Percentiles rank a stretch among this genome's conserved stretches.
These are phyloP conservation scores for Caradrina clavipalpis DNA, from an alignment of 2,888 invertebrate genomes.

Conservation along the genomic window DNA sequence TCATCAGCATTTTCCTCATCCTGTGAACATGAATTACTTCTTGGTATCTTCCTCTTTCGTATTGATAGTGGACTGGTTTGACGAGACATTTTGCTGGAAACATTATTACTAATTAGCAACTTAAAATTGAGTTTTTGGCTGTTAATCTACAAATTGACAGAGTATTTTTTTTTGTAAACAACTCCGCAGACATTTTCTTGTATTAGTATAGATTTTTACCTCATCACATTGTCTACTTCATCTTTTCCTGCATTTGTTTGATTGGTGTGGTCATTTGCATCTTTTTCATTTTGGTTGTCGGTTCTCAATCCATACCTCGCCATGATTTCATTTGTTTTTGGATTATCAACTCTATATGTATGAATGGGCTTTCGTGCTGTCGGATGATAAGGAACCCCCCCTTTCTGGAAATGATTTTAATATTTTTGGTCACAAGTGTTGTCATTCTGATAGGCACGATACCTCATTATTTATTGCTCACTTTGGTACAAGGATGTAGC, in stretches of 20 bases:
- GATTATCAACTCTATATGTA: slow-evolving; percentile 47
- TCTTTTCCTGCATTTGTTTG: slow-evolving; percentile 67
- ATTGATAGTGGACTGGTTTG: slow-evolving; percentile 63
- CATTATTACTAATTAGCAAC: not conserved
- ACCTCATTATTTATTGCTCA: not conserved
- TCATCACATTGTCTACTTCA: slow-evolving; percentile 82
- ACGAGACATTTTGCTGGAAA: slow-evolving; percentile 69
- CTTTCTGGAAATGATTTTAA: slow-evolving; percentile 68
- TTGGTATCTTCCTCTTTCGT: slow-evolving; percentile 51
- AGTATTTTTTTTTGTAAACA: not conserved
- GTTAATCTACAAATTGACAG: not conserved
- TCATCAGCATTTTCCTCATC: slow-evolving; percentile 61
- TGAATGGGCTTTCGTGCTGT: slow-evolving; percentile 79
- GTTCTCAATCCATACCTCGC: slow-evolving; percentile 70
- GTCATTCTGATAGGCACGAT: too few species aligned
- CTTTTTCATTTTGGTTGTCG: slow-evolving; percentile 36
- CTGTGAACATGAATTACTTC: slow-evolving; percentile 63
- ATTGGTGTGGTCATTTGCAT: not conserved
- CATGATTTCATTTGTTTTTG: slow-evolving; percentile 68
- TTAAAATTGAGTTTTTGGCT: not conserved
- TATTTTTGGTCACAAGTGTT: not conserved
- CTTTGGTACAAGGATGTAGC: not conserved
- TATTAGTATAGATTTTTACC: slow-evolving; percentile 66
- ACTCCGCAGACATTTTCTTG: too few species aligned
- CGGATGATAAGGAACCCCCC: slow-evolving; percentile 74